Conservation (phyloP, 2,113 vertebrate genomes). For the Arenaria interpres region DNA sequence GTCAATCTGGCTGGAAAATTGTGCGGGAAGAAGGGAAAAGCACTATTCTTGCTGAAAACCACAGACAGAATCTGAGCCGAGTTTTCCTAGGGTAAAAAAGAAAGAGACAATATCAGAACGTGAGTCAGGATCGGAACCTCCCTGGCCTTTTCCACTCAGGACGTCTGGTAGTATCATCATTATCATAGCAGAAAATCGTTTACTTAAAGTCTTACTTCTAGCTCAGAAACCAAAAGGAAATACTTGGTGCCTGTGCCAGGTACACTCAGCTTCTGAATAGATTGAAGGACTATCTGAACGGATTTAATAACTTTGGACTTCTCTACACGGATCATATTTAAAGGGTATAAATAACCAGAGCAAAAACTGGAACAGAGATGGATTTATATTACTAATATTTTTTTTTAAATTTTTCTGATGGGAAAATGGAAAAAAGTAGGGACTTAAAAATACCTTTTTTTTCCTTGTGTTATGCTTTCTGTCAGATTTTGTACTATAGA, state of each 20-base stretch:
- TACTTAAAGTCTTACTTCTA: conserved; percentile 11
- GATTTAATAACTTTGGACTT: conserved; percentile 56
- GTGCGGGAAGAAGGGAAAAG: conserved; percentile 44
- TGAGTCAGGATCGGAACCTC: conserved; percentile 36
- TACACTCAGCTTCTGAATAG: conserved; percentile 50
- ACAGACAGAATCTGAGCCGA: conserved; percentile 42
- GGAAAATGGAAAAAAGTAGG: conserved; percentile 61
- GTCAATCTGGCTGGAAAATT: conserved; percentile 60
- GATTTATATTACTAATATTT: conserved; percentile 33
- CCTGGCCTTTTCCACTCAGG: conserved; percentile 45
- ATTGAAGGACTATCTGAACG: conserved; percentile 47
- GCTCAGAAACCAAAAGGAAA: conserved; percentile 52
- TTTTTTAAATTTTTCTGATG: conserved; percentile 38
- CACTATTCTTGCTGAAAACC: conserved; percentile 48
- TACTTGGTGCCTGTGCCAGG: conserved; percentile 20
- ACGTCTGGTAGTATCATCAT: conserved; percentile 60
- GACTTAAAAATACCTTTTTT: conserved; percentile 68
- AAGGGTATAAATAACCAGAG: conserved; percentile 65
- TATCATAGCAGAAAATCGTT: conserved; percentile 54
- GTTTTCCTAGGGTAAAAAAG: conserved; percentile 42
- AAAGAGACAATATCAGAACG: conserved; percentile 24
- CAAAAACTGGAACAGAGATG: conserved; percentile 51
- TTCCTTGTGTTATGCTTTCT: conserved; percentile 67
- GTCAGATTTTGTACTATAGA: conserved; percentile 67
- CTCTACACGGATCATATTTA: conserved; percentile 50